These are phyloP conservation scores for Chironomus tepperi DNA, from an alignment of 1,140 invertebrate genomes.

Conservation along the genomic window DNA sequence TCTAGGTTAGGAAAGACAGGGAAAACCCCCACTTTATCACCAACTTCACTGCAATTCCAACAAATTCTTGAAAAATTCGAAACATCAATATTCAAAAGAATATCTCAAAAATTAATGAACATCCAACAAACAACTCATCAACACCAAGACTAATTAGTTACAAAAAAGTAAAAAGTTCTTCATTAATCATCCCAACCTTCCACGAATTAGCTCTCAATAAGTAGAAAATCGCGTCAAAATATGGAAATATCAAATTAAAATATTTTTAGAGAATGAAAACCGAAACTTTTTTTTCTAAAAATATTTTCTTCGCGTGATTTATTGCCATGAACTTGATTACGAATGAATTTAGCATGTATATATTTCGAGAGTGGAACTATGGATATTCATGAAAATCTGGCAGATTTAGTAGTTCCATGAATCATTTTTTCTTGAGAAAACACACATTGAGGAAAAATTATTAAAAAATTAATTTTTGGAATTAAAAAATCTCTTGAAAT, in stretches of 20 bases:
- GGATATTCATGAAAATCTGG: neutral
- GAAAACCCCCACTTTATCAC: too few species aligned
- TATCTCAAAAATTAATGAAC: too few species aligned
- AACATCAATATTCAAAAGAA: too few species aligned
- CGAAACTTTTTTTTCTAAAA: neutral
- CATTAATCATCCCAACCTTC: too few species aligned
- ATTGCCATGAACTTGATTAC: slow-evolving; percentile 7
- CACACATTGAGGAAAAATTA: neutral
- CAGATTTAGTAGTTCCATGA: neutral
- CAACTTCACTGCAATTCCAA: too few species aligned
- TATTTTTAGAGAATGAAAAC: slow-evolving; percentile 16
- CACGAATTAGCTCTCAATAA: too few species aligned
- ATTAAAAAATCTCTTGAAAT: neutral
- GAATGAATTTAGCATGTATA: too few species aligned
- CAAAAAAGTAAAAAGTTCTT: too few species aligned
- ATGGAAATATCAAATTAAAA: slow-evolving; percentile 22
- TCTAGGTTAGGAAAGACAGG: too few species aligned
- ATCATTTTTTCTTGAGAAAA: neutral
- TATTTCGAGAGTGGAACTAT: neutral
- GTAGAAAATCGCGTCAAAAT: slow-evolving; percentile 6
- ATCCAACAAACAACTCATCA: too few species aligned
- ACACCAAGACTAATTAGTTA: too few species aligned
- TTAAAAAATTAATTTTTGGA: neutral
- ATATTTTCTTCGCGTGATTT: neutral
- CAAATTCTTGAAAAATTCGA: too few species aligned